These are phyloP conservation scores for Anarhynchus alexandrinus DNA, from an alignment of 2,113 vertebrate species.

Conservation along the genomic window DNA sequence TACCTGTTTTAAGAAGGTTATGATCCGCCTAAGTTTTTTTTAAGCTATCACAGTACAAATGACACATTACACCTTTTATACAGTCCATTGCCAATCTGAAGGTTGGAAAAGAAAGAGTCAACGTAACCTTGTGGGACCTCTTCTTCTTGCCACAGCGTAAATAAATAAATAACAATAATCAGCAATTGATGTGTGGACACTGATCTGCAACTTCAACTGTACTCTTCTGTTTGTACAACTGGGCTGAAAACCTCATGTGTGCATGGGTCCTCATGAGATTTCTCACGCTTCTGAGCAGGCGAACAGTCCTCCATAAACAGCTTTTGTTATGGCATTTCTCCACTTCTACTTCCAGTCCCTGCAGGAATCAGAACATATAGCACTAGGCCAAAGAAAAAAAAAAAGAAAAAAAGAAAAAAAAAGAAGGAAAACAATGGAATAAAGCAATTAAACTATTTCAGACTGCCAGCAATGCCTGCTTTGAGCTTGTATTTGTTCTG, in stretches of 20 bases:
- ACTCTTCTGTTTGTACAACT: neutral
- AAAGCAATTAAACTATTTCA: neutral
- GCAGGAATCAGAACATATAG: neutral
- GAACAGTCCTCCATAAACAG: neutral
- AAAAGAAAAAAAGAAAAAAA: neutral
- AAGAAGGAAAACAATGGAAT: neutral
- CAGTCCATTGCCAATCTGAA: neutral
- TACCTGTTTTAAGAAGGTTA: neutral
- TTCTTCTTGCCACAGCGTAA: neutral
- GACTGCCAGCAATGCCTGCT: neutral
- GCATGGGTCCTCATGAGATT: neutral
- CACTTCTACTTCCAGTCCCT: neutral
- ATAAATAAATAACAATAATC: neutral
- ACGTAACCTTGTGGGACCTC: neutral
- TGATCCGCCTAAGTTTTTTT: neutral
- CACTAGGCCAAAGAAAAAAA: neutral
- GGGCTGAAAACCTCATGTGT: neutral
- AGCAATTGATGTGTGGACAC: neutral
- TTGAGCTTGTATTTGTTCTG: slow-evolving; percentile 2
- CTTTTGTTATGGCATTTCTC: neutral
- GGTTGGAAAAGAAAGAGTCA: neutral
- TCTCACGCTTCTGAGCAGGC: neutral
- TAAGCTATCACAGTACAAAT: neutral
- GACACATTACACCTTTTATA: neutral
- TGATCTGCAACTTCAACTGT: neutral